Evolutionary conservation across 2,888 invertebrate genomes (phyloP).

Genomic region (Patella pellucida): DNA sequence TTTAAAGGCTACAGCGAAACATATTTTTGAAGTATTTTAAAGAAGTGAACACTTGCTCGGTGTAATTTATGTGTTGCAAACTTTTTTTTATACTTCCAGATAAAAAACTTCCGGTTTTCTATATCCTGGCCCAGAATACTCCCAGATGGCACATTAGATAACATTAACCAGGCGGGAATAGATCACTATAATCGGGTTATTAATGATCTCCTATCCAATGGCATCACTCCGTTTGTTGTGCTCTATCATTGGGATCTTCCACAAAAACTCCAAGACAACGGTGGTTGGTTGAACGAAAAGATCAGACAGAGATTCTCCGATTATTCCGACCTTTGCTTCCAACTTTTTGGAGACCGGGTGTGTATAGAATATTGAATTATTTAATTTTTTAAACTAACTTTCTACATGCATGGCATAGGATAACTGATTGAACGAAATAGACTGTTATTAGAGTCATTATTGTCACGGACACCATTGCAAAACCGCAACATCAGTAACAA

Average conservation of each 20-base stretch:
- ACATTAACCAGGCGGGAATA: constrained; percentile 79
- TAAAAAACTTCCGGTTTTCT: constrained; percentile 69
- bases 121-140: constrained; percentile 82
- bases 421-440: no score
- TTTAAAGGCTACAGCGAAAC: no score
- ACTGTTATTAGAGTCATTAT: no score
- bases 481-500: no score
- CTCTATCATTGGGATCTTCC: constrained; percentile 73
- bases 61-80: no score
- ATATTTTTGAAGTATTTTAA: no score
- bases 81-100: constrained; percentile 27
- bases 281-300: constrained; percentile 68
- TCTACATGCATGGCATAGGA: no score
- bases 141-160: constrained; percentile 72
- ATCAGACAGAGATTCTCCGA: constrained; percentile 58
- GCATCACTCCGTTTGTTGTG: constrained; percentile 76
- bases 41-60: no score
- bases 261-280: constrained; percentile 67
- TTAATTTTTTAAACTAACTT: no score
- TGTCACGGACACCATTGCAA: no score
- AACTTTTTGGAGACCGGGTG: constrained; percentile 66
- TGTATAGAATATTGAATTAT: constrained; percentile 6
- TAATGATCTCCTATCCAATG: constrained; percentile 77
- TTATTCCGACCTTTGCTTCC: constrained; percentile 67
- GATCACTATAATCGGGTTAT: constrained; percentile 84